These are phyloP conservation scores for Toxotes lorentzi DNA, from an alignment of 2,797 vertebrate species.

Conservation along the genomic window DNA sequence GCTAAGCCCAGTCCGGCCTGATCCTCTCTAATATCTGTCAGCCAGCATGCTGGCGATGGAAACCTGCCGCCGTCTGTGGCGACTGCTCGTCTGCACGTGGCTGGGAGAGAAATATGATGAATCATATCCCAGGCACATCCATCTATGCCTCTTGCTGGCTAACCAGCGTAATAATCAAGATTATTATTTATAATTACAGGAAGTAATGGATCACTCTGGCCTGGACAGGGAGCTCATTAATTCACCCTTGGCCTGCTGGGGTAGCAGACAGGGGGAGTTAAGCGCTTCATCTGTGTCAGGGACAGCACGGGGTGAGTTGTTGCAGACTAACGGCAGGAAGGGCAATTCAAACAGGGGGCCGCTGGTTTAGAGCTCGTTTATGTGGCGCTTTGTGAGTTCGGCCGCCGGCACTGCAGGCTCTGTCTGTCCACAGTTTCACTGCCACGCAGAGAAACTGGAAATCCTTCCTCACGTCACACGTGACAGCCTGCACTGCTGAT, in stretches of 20 bases:
- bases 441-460: slow-evolving; percentile 12
- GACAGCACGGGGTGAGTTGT: slow-evolving; percentile 66
- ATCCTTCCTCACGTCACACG: slow-evolving; percentile 25
- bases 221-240: slow-evolving; percentile 97
- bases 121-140: slow-evolving; percentile 95
- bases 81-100: slow-evolving; percentile 82
- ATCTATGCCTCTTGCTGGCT: slow-evolving; percentile 94
- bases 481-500: slow-evolving; percentile 79
- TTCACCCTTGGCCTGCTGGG: slow-evolving; percentile 93
- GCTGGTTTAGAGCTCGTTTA: slow-evolving; percentile 64
- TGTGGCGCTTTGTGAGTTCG: slow-evolving; percentile 16
- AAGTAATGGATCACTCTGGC: slow-evolving; percentile 99
- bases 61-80: slow-evolving; percentile 79
- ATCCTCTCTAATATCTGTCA: slow-evolving; percentile 58
- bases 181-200: slow-evolving; percentile 99
- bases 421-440: neutral
- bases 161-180: slow-evolving; percentile 99
- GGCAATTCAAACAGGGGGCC: slow-evolving; percentile 45
- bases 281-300: slow-evolving; percentile 97
- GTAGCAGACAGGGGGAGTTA: slow-evolving; percentile 88
- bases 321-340: slow-evolving; percentile 79
- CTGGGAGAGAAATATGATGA: slow-evolving; percentile 89
- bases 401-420: slow-evolving; percentile 35
- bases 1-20: slow-evolving; percentile 43
- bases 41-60: slow-evolving; percentile 56